A percentile compares a stretch with the other conserved stretches of the same genome.
These are phyloP conservation scores for Gymnoscelis rufifasciata DNA, from an alignment of 2,888 invertebrate species.

Conservation along the genomic window DNA sequence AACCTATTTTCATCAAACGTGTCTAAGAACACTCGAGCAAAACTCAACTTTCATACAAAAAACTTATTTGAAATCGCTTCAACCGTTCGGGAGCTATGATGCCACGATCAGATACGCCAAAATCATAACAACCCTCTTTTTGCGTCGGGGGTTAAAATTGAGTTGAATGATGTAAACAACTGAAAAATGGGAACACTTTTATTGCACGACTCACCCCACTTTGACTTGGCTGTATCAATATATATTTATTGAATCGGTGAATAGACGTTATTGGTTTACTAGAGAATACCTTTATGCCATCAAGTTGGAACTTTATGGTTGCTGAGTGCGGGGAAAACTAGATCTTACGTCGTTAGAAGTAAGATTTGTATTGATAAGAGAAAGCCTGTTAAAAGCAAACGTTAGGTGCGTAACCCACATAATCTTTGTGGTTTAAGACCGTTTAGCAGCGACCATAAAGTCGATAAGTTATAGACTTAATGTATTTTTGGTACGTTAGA, in stretches of 20 bases:
- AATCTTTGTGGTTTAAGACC: conserved; percentile 26
- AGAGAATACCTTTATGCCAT: not conserved
- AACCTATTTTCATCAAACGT: too few species aligned
- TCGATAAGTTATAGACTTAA: conserved; percentile 17
- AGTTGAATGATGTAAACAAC: conserved; percentile 67
- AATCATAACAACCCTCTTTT: too few species aligned
- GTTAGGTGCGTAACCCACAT: conserved; percentile 25
- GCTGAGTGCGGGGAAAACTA: not conserved
- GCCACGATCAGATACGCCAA: too few species aligned
- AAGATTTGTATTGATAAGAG: conserved; percentile 18
- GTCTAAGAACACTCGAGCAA: too few species aligned
- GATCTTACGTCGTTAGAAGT: not conserved
- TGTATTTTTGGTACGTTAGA: not conserved
- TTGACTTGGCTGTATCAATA: conserved; percentile 33
- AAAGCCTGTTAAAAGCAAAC: conserved; percentile 25
- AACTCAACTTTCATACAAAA: too few species aligned
- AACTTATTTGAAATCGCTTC: too few species aligned
- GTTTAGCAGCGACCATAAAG: conserved; percentile 22
- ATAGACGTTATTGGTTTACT: conserved; percentile 8
- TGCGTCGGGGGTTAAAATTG: too few species aligned
- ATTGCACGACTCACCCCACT: conserved; percentile 33
- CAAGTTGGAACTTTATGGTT: not conserved
- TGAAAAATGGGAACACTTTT: conserved; percentile 62
- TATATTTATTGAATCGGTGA: conserved; percentile 32
- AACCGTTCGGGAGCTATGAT: too few species aligned